Conservation (phyloP, 2,888 invertebrate species). For the Sympetrum striolatum region DNA sequence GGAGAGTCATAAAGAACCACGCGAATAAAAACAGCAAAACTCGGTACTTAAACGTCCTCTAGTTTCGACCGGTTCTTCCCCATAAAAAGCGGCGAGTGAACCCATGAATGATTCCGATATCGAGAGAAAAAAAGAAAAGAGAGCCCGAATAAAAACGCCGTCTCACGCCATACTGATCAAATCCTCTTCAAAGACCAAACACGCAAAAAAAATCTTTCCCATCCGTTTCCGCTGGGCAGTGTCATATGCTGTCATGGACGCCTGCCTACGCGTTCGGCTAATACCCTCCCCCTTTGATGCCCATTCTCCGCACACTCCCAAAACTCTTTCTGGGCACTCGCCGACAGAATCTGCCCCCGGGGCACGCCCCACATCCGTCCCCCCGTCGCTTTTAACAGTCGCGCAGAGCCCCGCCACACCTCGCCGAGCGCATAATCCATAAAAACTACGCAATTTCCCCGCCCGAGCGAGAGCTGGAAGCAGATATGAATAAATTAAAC, state of each 20-base stretch:
- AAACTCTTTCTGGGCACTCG: neutral
- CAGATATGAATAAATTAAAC: neutral
- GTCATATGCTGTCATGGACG: neutral
- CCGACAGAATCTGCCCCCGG: constrained; percentile 34
- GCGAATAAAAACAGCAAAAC: no score
- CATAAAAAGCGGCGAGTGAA: no score
- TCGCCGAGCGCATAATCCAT: neutral
- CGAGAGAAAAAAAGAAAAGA: no score
- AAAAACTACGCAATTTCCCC: neutral
- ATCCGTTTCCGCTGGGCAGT: neutral
- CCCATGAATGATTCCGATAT: no score
- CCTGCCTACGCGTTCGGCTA: neutral
- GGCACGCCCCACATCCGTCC: neutral
- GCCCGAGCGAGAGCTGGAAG: neutral
- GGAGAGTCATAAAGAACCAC: no score
- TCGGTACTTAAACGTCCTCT: no score
- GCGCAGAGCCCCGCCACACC: neutral
- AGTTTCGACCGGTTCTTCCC: no score
- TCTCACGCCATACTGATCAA: neutral
- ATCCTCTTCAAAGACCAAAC: neutral
- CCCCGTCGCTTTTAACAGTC: neutral
- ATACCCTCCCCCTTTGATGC: neutral
- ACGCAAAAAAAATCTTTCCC: neutral
- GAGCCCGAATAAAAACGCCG: neutral
- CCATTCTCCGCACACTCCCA: neutral